Percentiles rank a stretch among this genome's conserved stretches.
These are phyloP conservation scores for Hemibagrus guttatus DNA, from an alignment of 2,797 vertebrate genomes.

Conservation along the genomic window DNA sequence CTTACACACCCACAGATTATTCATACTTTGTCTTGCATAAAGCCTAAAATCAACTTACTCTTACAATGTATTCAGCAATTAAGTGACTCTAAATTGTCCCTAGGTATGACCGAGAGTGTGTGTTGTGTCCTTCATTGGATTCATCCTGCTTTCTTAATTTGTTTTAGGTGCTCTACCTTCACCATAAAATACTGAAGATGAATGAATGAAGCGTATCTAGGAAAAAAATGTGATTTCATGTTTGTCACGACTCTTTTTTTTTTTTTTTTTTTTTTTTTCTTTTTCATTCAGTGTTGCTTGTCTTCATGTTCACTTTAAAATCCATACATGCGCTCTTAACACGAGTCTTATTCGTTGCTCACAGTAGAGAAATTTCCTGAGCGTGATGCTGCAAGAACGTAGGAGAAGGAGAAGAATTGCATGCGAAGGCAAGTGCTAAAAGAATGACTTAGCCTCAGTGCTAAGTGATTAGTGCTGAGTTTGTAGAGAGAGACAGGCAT, in stretches of 20 bases:
- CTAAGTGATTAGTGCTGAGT: conserved; percentile 40
- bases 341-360: not conserved
- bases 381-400: not conserved
- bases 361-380: not conserved
- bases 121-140: not conserved
- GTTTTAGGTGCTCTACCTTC: not conserved
- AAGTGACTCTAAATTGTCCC: not conserved
- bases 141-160: not conserved
- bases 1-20: not conserved
- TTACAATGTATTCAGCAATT: not conserved
- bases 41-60: not conserved
- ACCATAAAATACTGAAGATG: not conserved
- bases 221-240: not conserved
- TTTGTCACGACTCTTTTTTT: not conserved
- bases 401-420: not conserved
- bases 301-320: not conserved
- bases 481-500: conserved; percentile 26
- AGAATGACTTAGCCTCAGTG: conserved; percentile 1
- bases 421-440: conserved; percentile 8
- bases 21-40: not conserved
- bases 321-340: not conserved
- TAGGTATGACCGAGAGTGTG: not conserved
- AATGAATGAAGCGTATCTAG: not conserved
- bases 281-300: not conserved
- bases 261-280: no score